A percentile compares a stretch with the other conserved stretches of the same genome.
These are phyloP conservation scores for Tenthredo mesomela DNA, from an alignment of 2,888 invertebrate species.

Conservation along the genomic window DNA sequence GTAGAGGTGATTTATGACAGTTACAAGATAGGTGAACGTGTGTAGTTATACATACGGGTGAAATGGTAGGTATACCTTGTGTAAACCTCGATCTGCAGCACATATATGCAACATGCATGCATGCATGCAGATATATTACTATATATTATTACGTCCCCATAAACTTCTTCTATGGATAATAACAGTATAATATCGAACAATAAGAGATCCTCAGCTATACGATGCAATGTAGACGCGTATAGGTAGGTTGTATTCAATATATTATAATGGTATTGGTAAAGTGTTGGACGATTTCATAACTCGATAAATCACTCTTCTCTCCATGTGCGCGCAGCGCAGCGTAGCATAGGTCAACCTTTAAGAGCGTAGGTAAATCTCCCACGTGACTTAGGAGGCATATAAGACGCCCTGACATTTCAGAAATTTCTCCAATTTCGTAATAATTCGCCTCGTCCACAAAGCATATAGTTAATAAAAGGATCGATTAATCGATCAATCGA, in stretches of 20 bases:
- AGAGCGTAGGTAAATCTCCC: slow-evolving; percentile 34
- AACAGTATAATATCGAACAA: background rate
- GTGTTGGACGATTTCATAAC: slow-evolving; percentile 44
- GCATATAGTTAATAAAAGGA: background rate
- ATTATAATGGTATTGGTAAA: background rate
- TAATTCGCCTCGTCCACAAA: background rate
- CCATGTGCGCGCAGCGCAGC: too few relatives aligned
- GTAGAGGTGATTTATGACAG: too few relatives aligned
- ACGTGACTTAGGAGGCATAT: background rate
- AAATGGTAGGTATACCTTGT: too few relatives aligned
- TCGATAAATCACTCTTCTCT: slow-evolving; percentile 42
- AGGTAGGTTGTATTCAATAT: background rate
- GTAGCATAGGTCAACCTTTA: slow-evolving; percentile 32
- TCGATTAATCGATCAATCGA: background rate
- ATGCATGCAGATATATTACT: too few relatives aligned
- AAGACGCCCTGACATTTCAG: slow-evolving; percentile 32
- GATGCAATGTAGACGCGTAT: background rate
- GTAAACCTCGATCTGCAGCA: too few relatives aligned
- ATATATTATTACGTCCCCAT: too few relatives aligned
- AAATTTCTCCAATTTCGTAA: slow-evolving; percentile 35
- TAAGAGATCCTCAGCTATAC: background rate
- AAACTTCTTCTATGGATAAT: background rate
- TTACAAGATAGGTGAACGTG: too few relatives aligned
- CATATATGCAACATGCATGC: too few relatives aligned
- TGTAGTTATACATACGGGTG: too few relatives aligned